Conservation (phyloP, 1,140 invertebrate species). For the Ooceraea biroi region DNA sequence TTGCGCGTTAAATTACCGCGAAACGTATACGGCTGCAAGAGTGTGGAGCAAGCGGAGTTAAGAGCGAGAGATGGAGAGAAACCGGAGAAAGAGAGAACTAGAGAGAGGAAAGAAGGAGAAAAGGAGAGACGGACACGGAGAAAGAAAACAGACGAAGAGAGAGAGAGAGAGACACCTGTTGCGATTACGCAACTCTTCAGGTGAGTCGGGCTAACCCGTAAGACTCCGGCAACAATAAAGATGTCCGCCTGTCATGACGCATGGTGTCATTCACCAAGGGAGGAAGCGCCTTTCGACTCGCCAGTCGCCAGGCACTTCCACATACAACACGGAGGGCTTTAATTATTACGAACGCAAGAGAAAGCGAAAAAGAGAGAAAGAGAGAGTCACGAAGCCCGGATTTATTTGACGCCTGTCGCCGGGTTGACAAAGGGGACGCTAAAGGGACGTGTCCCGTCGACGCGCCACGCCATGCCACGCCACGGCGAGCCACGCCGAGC, state of each 20-base stretch:
- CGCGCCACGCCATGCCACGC: neutral
- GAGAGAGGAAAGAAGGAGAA: neutral
- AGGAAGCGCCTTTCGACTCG: constrained; percentile 61
- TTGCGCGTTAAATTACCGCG: constrained; percentile 15
- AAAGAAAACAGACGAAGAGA: neutral
- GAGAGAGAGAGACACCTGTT: constrained; percentile 75
- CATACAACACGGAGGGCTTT: constrained; percentile 43
- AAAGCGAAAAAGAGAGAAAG: too few relatives aligned
- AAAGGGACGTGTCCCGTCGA: constrained; percentile 22
- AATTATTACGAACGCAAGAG: constrained; percentile 50
- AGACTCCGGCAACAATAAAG: constrained; percentile 73
- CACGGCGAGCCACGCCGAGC: neutral
- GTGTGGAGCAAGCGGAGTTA: neutral
- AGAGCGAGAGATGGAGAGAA: neutral
- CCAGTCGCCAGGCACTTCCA: constrained; percentile 41
- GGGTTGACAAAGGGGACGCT: constrained; percentile 26
- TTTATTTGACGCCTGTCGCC: constrained; percentile 60
- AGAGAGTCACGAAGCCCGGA: constrained; percentile 52
- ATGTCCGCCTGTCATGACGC: constrained; percentile 67
- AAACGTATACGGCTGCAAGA: neutral
- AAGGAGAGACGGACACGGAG: neutral
- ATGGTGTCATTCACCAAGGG: constrained; percentile 64
- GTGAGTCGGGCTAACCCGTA: constrained; percentile 53
- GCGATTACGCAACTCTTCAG: constrained; percentile 81
- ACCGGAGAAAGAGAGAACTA: too few relatives aligned